A percentile compares a stretch with the other conserved stretches of the same genome.
phyloP scores from a whole-genome alignment of 2,797 vertebrate species.

The Thaleichthys pacificus region DNA sequence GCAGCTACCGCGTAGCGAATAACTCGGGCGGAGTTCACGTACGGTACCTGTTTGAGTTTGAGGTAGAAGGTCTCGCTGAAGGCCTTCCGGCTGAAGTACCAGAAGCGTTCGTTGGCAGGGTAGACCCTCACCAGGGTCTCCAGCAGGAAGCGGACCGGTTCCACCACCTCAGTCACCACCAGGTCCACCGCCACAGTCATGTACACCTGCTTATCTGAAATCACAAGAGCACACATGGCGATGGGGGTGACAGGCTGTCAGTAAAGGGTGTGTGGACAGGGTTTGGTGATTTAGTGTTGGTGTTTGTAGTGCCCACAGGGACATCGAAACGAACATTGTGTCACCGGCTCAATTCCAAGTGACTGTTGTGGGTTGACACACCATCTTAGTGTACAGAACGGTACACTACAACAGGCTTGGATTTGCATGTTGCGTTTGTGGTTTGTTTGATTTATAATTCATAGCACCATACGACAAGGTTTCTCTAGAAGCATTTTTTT shows the following conservation, averaged over 20 bases:
- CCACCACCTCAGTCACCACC: constrained; percentile 93
- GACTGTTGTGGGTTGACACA: background rate
- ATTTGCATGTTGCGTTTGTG: background rate
- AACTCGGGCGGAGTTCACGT: too few species aligned
- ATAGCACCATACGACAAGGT: background rate
- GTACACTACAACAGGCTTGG: too few species aligned
- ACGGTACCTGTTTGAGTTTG: constrained; percentile 77
- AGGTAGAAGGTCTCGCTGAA: constrained; percentile 95
- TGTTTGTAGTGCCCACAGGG: background rate
- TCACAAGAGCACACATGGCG: background rate
- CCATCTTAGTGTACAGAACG: background rate
- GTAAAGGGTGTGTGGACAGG: background rate
- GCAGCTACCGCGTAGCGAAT: too few species aligned
- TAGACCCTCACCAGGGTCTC: constrained; percentile 91
- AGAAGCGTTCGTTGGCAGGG: constrained; percentile 94
- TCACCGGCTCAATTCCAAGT: background rate
- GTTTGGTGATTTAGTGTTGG: background rate
- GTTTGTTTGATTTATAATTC: background rate
- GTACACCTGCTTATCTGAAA: constrained; percentile 89
- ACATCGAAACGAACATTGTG: background rate
- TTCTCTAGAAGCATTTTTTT: too few species aligned
- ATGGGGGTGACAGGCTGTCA: background rate
- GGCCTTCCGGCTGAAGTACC: constrained; percentile 98
- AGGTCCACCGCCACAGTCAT: constrained; percentile 96
- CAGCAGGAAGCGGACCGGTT: constrained; percentile 92